Evolutionary conservation across 2,888 invertebrate species (phyloP).

Genomic region (Lasioglossum morio): DNA sequence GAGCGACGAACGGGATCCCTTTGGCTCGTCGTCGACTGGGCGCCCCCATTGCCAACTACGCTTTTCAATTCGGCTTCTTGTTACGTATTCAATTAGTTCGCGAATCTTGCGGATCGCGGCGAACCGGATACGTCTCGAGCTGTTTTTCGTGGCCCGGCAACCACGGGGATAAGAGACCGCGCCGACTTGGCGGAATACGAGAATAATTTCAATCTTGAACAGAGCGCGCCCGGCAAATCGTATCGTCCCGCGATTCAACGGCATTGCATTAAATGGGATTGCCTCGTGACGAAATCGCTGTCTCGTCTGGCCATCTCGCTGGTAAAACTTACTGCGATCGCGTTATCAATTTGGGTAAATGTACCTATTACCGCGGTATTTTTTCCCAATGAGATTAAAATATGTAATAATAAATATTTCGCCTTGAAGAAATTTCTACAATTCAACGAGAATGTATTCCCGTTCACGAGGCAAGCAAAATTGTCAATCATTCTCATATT

Average conservation of each 20-base stretch:
- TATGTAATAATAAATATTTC: too few relatives aligned
- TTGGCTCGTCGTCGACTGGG: conserved; percentile 11
- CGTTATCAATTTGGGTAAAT: neutral
- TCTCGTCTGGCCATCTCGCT: neutral
- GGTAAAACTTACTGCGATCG: neutral
- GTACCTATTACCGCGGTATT: too few relatives aligned
- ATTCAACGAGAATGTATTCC: too few relatives aligned
- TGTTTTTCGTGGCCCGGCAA: conserved; percentile 8
- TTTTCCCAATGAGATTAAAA: too few relatives aligned
- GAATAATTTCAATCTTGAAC: conserved; percentile 66
- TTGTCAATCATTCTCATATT: too few relatives aligned
- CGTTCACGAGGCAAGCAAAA: too few relatives aligned
- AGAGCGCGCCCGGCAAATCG: neutral
- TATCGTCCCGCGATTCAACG: neutral
- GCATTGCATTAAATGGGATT: conserved; percentile 53
- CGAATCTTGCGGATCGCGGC: conserved; percentile 45
- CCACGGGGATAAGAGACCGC: conserved; percentile 14
- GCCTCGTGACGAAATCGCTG: conserved; percentile 19
- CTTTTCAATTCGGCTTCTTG: conserved; percentile 67
- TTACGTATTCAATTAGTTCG: conserved; percentile 73
- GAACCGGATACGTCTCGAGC: conserved; percentile 17
- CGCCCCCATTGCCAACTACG: conserved; percentile 39
- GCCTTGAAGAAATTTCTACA: too few relatives aligned
- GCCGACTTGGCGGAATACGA: conserved; percentile 60
- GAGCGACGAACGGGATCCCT: neutral